Conservation (phyloP, 2,888 invertebrate genomes). For the Drosophila demipolita region DNA sequence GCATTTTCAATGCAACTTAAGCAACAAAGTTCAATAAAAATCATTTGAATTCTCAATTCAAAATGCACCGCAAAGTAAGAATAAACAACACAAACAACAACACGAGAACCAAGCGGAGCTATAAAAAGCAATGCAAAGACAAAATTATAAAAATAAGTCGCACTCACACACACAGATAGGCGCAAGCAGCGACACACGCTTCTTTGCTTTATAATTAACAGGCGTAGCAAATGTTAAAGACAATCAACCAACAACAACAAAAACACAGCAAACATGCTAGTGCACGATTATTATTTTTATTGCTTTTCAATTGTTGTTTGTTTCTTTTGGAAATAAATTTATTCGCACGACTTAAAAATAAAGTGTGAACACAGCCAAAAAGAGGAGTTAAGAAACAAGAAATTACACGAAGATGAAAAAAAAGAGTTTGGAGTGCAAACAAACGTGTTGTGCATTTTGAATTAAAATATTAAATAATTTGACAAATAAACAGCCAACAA, state of each 20-base stretch:
- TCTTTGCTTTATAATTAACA: slow-evolving; percentile 64
- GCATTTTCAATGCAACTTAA: slow-evolving; percentile 42
- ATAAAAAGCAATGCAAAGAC: slow-evolving; percentile 67
- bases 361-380: slow-evolving; percentile 54
- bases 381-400: slow-evolving; percentile 35
- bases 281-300: slow-evolving; percentile 42
- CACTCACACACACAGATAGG: slow-evolving; percentile 19
- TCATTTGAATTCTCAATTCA: slow-evolving; percentile 23
- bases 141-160: slow-evolving; percentile 66
- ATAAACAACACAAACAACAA: slow-evolving; percentile 39
- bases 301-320: slow-evolving; percentile 12
- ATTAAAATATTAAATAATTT: slow-evolving; percentile 67
- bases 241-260: slow-evolving; percentile 31
- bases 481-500: slow-evolving; percentile 27
- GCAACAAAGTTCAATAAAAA: slow-evolving; percentile 29
- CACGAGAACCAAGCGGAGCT: slow-evolving; percentile 41
- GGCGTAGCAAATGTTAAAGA: slow-evolving; percentile 41
- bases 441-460: slow-evolving; percentile 69
- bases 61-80: slow-evolving; percentile 41
- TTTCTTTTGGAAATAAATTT: slow-evolving; percentile 32
- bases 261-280: slow-evolving; percentile 48
- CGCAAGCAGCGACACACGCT: neutral
- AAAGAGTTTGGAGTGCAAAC: slow-evolving; percentile 31
- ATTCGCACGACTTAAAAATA: slow-evolving; percentile 47
- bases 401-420: slow-evolving; percentile 6